Base-by-base conservation (phyloP, 1,140 invertebrate genomes). In the Drosophila repleta region DNA sequence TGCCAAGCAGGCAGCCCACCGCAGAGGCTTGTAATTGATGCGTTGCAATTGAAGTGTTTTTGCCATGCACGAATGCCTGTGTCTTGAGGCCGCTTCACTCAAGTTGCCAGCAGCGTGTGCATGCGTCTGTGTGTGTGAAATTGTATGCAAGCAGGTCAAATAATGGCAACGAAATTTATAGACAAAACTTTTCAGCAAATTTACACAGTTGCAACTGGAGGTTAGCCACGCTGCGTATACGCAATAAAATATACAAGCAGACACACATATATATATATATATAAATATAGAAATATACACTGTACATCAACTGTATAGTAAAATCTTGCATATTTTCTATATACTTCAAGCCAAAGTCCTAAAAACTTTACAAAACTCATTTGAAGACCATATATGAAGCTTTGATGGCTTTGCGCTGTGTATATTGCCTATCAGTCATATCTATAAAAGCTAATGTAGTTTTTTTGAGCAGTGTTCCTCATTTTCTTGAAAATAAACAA, bases 121-220 rank as follows among this genome's bases (percentile, higher is more conserved):
- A 32, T 43, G 61, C 61, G 29, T 48, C 35, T 66, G 52, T 41
- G 61, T 46, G n/a, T 53, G 39, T 53, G 57, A 83, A 83, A 88
- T 87, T 88, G 75, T 77, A 88, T 79, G 84, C 84, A 88, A 88
- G 76, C 84, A 79, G 83, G 84, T 88, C 84, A 88, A 88, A 88
- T 88, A 89, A 83, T 79, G 84, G 72, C 49, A 88, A 83, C 79
- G 46, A 76, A 87, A 85, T 79, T 76, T 83, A 79, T 85, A 70
- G 57, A 77, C 64, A 84, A 80, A 85, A 76, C 82, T 84, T 83
- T 68, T 55, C 63, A 60, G n/a, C 6, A 56, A 62, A 26, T 37
- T n/a, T 41, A 17, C 37, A 13, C 32, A 66, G 51, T 45, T 37
- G 41, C 53, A 41, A 43, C 20, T 39, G 39, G 32, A 35, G 45